These are phyloP conservation scores for Lampris megalopsis DNA, from an alignment of 2,113 vertebrate species.

Conservation along the genomic window DNA sequence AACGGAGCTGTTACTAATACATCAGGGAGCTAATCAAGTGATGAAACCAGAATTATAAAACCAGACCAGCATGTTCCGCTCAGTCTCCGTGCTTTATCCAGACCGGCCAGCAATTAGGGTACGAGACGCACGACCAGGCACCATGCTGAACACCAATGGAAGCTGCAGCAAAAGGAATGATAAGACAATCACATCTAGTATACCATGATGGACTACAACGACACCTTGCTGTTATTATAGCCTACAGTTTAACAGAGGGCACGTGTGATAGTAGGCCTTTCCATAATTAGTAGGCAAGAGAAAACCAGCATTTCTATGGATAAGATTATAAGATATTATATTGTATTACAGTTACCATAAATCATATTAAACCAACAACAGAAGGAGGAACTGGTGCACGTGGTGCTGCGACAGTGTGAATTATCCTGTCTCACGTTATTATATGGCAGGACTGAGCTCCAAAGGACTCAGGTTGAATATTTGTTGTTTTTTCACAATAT, in stretches of 20 bases:
- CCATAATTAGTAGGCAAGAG: not conserved
- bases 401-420: no score
- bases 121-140: slow-evolving; percentile 33
- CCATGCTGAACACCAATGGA: slow-evolving; percentile 19
- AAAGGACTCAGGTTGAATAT: no score
- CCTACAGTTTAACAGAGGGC: not conserved
- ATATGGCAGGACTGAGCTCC: no score
- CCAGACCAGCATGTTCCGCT: slow-evolving; percentile 61
- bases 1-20: slow-evolving; percentile 53
- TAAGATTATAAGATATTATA: no score
- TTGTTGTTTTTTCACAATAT: no score
- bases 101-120: slow-evolving; percentile 17
- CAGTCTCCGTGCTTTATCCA: slow-evolving; percentile 24
- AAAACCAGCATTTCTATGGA: no score
- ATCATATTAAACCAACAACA: no score
- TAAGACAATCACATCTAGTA: slow-evolving; percentile 15
- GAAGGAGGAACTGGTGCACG: no score
- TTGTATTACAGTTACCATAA: no score
- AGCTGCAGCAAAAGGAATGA: slow-evolving; percentile 6
- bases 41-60: slow-evolving; percentile 67
- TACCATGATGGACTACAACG: not conserved
- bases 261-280: not conserved
- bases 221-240: not conserved
- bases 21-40: slow-evolving; percentile 73
- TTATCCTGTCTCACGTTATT: no score